Conservation (phyloP, 2,888 invertebrate species). For the Clepsis dumicolana region DNA sequence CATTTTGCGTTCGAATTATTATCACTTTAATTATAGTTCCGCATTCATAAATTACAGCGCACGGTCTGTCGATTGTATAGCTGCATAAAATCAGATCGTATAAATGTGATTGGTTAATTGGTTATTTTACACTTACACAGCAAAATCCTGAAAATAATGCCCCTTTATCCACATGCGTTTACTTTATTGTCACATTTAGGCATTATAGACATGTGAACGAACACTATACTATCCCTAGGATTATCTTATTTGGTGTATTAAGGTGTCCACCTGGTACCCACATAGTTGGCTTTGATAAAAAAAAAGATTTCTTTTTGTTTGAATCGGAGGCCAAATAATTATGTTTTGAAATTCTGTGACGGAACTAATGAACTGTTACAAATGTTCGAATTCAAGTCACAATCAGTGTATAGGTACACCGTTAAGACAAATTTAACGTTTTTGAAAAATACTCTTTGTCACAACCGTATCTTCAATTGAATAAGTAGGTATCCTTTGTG, state of each 20-base stretch:
- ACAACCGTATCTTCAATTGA: not conserved
- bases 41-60: slow-evolving; percentile 42
- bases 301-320: not conserved
- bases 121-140: slow-evolving; percentile 2
- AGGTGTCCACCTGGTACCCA: not conserved
- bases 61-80: slow-evolving; percentile 30
- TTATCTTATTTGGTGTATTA: not conserved
- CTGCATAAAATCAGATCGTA: slow-evolving; percentile 19
- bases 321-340: not conserved
- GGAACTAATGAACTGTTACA: too few species aligned
- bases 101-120: slow-evolving; percentile 6
- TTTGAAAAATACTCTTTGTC: not conserved
- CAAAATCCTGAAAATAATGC: not conserved
- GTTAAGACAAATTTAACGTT: not conserved
- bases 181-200: not conserved
- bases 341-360: not conserved
- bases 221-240: not conserved
- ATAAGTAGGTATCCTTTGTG: not conserved
- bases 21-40: slow-evolving; percentile 45
- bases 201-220: not conserved
- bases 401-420: not conserved
- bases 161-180: not conserved
- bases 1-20: slow-evolving; percentile 46
- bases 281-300: not conserved
- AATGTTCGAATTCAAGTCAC: not conserved